Conservation (phyloP, 1,140 invertebrate genomes). For the Ceratoteleas bidentatus region DNA sequence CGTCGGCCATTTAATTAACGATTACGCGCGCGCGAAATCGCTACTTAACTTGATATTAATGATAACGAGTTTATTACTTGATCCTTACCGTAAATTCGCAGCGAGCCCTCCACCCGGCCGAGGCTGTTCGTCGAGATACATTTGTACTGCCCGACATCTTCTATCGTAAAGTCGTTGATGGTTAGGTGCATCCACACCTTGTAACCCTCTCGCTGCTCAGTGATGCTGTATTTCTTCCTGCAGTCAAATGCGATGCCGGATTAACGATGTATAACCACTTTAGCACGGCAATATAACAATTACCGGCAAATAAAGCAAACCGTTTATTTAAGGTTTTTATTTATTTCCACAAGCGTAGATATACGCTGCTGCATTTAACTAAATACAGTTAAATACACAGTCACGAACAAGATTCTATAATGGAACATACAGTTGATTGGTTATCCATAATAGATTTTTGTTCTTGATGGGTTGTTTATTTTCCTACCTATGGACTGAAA, state of each 20-base stretch:
- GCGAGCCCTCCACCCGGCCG: slow-evolving; percentile 91
- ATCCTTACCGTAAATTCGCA: slow-evolving; percentile 91
- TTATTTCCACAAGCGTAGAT: too few species aligned
- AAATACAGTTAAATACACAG: too few species aligned
- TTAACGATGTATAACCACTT: too few species aligned
- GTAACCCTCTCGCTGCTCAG: slow-evolving; percentile 89
- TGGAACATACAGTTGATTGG: too few species aligned
- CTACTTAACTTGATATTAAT: slow-evolving; percentile 44
- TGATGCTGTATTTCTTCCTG: slow-evolving; percentile 91
- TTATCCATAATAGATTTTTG: too few species aligned
- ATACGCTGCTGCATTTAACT: too few species aligned
- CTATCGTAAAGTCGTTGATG: slow-evolving; percentile 88
- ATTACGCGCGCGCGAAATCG: slow-evolving; percentile 28
- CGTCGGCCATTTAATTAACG: slow-evolving; percentile 51
- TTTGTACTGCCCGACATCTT: slow-evolving; percentile 93
- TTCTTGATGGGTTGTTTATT: too few species aligned
- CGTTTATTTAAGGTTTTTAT: too few species aligned
- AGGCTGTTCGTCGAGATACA: slow-evolving; percentile 95
- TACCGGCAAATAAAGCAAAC: too few species aligned
- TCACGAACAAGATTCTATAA: too few species aligned
- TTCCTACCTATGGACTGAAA: too few species aligned
- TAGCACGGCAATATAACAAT: too few species aligned
- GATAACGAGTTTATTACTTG: slow-evolving; percentile 55
- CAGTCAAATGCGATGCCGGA: slow-evolving; percentile 47
- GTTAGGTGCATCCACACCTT: slow-evolving; percentile 92